Evolutionary conservation across 2,113 vertebrate genomes (phyloP).

Genomic region (Pachyramphus minor): DNA sequence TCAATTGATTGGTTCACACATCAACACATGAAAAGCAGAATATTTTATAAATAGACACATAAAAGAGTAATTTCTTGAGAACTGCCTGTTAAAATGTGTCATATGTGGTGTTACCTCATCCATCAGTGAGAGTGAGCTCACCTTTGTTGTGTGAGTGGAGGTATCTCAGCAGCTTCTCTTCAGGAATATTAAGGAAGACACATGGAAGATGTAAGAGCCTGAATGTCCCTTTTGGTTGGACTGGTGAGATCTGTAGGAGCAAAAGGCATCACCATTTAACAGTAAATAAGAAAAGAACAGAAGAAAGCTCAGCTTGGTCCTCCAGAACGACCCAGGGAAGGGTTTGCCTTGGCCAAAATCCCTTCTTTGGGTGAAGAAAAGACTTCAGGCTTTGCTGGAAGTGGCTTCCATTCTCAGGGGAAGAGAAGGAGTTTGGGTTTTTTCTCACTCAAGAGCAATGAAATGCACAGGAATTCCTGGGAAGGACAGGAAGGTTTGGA

Average conservation of each 20-base stretch:
- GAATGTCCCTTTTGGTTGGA: background rate
- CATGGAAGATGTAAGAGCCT: background rate
- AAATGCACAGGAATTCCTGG: background rate
- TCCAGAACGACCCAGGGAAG: background rate
- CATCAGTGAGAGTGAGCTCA: background rate
- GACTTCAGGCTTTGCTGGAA: background rate
- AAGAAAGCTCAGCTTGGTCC: background rate
- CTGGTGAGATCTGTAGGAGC: background rate
- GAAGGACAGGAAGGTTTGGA: background rate
- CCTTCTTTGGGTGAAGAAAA: background rate
- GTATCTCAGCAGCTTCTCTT: background rate
- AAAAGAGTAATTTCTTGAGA: background rate
- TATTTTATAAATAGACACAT: background rate
- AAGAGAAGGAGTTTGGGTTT: background rate
- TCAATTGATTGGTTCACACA: background rate
- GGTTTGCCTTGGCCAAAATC: background rate
- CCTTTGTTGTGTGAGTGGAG: background rate
- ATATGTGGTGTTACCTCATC: background rate
- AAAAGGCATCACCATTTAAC: background rate
- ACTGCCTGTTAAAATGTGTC: background rate
- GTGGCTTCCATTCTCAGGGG: background rate
- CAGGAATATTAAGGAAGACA: background rate
- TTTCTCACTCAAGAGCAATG: background rate
- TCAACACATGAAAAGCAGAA: fast-evolving
- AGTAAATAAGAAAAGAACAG: background rate